Evolutionary conservation across 1,140 invertebrate genomes (phyloP).

Genomic region (Dreissena rostriformis): DNA sequence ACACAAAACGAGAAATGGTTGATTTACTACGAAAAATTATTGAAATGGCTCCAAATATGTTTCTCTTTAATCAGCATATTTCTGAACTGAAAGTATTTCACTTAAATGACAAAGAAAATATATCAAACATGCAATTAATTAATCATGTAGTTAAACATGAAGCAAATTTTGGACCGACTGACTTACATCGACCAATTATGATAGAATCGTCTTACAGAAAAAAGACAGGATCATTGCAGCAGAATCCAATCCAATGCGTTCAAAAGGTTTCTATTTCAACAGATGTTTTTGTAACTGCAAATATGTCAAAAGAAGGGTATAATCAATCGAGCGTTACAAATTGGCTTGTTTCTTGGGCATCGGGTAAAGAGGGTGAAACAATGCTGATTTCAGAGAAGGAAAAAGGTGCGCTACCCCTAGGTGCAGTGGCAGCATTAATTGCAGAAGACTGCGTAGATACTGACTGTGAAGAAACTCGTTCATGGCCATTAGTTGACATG

Average conservation of each 20-base stretch:
- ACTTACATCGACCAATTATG: background rate
- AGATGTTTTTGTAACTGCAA: background rate
- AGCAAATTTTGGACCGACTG: slow-evolving; percentile 34
- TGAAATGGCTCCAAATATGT: slow-evolving; percentile 54
- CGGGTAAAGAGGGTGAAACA: slow-evolving; percentile 49
- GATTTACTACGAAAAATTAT: slow-evolving; percentile 60
- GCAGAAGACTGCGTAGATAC: background rate
- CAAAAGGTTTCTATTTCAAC: background rate
- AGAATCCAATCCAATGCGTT: background rate
- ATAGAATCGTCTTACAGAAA: slow-evolving; percentile 6
- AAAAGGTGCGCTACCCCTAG: slow-evolving; percentile 61
- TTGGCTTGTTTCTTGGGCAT: slow-evolving; percentile 64
- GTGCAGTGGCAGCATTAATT: slow-evolving; percentile 55
- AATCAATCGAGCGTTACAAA: background rate
- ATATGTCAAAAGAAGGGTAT: background rate
- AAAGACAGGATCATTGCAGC: background rate
- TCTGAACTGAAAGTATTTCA: slow-evolving; percentile 61
- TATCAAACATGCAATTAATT: background rate
- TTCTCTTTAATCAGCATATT: slow-evolving; percentile 73
- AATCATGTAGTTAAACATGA: slow-evolving; percentile 60
- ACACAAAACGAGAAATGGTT: slow-evolving; percentile 59
- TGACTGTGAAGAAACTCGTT: background rate
- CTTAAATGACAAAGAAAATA: slow-evolving; percentile 38
- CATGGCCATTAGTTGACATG: background rate
- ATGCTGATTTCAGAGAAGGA: background rate